phyloP scores from a whole-genome alignment of 2,888 invertebrate species.

The Phengaris arion region DNA sequence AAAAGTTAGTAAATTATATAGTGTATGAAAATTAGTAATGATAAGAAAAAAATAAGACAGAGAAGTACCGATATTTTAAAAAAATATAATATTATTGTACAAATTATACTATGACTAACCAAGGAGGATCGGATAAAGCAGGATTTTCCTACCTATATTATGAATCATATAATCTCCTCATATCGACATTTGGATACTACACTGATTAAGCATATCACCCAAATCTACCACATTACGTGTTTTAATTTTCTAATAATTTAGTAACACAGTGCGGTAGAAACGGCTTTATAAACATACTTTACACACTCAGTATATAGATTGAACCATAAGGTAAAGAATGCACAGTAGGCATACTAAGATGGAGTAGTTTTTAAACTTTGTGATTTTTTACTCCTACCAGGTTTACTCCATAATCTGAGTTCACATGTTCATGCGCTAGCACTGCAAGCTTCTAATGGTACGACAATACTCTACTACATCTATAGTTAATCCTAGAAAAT shows the following conservation, averaged over 20 bases:
- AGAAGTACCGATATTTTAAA: background rate
- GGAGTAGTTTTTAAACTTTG: background rate
- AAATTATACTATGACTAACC: slow-evolving; percentile 19
- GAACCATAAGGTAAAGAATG: background rate
- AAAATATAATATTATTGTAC: slow-evolving; percentile 8
- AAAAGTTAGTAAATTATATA: slow-evolving; percentile 1
- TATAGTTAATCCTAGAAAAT: slow-evolving; percentile 62
- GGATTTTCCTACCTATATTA: slow-evolving; percentile 24
- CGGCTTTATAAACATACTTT: slow-evolving; percentile 23
- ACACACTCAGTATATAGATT: slow-evolving; percentile 23
- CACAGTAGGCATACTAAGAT: background rate
- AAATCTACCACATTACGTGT: slow-evolving; percentile 45
- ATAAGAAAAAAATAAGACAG: background rate
- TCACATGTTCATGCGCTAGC: slow-evolving; percentile 53
- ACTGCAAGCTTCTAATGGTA: slow-evolving; percentile 65
- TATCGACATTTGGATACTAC: slow-evolving; percentile 61
- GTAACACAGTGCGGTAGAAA: slow-evolving; percentile 22
- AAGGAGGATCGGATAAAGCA: background rate
- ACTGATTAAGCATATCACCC: slow-evolving; percentile 60
- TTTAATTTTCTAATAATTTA: slow-evolving; percentile 15
- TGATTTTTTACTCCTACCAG: background rate
- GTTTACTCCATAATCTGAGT: slow-evolving; percentile 34
- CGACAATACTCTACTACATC: slow-evolving; percentile 59
- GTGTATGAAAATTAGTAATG: background rate
- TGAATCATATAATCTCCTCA: slow-evolving; percentile 56